Conservation (phyloP, 2,797 vertebrate genomes). For the Urocyon cinereoargenteus region DNA sequence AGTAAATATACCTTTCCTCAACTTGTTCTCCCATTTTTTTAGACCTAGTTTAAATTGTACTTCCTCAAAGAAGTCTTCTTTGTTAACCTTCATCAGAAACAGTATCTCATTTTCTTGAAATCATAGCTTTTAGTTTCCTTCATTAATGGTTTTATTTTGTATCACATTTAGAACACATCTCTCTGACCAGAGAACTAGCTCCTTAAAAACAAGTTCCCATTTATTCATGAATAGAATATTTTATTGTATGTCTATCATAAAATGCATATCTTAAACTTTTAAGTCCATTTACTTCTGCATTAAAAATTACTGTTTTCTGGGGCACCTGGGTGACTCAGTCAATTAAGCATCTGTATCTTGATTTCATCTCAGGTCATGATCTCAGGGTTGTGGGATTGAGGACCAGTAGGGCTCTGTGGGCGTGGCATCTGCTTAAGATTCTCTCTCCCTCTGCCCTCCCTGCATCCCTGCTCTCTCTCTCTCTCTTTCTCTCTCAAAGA, state of each 20-base stretch:
- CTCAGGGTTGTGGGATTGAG: not conserved
- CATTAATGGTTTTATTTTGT: not conserved
- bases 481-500: not conserved
- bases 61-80: not conserved
- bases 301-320: not conserved
- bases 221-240: not conserved
- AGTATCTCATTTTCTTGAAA: conserved; percentile 12
- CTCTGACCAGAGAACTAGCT: not conserved
- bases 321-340: not conserved
- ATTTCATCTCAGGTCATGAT: not conserved
- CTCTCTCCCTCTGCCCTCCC: not conserved
- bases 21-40: not conserved
- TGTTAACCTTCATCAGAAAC: not conserved
- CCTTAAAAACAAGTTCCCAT: not conserved
- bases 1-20: not conserved
- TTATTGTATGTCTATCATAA: not conserved
- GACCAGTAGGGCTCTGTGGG: not conserved
- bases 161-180: not conserved
- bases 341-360: not conserved
- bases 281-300: not conserved
- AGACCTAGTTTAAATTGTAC: not conserved
- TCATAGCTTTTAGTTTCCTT: conserved; percentile 27
- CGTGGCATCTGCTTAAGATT: not conserved
- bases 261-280: conserved; percentile 4
- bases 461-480: not conserved